These are phyloP conservation scores for Orthonyx spaldingii DNA, from an alignment of 2,113 vertebrate genomes.

Conservation along the genomic window DNA sequence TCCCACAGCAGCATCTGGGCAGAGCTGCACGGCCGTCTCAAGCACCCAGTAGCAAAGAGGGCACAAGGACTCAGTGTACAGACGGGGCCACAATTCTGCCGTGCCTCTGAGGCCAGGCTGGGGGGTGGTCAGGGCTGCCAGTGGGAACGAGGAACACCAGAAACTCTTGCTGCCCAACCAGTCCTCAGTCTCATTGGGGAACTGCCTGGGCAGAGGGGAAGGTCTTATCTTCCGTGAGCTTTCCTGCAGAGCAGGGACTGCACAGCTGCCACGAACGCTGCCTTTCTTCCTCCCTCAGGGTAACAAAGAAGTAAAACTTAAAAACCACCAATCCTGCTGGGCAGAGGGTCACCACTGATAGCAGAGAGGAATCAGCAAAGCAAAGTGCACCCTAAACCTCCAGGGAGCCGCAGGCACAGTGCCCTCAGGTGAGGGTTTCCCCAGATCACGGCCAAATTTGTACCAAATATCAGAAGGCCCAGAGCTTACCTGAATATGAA, in stretches of 20 bases:
- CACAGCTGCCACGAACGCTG: not conserved
- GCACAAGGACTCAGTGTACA: fast-evolving
- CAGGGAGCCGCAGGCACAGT: not conserved
- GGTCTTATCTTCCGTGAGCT: not conserved
- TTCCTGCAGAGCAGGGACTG: not conserved
- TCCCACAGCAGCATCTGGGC: not conserved
- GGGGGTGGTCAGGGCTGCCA: not conserved
- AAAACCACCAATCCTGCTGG: not conserved
- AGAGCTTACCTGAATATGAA: not conserved
- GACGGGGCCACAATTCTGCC: fast-evolving
- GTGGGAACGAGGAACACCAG: not conserved
- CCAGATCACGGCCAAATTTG: fast-evolving
- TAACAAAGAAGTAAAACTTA: not conserved
- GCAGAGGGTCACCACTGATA: not conserved
- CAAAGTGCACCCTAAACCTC: not conserved
- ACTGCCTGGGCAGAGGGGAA: no score
- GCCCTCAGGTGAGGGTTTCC: not conserved
- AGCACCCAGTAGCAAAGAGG: not conserved
- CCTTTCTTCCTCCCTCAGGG: not conserved
- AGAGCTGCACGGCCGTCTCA: not conserved
- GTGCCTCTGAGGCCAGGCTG: not conserved
- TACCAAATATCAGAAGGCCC: fast-evolving
- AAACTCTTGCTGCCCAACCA: not conserved
- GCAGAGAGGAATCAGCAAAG: not conserved
- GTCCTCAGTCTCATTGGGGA: fast-evolving